Evolutionary conservation across 1,140 invertebrate species (phyloP), one percentile per base, ranked within the genome.

Genomic region (Oryzaephilus surinamensis): DNA sequence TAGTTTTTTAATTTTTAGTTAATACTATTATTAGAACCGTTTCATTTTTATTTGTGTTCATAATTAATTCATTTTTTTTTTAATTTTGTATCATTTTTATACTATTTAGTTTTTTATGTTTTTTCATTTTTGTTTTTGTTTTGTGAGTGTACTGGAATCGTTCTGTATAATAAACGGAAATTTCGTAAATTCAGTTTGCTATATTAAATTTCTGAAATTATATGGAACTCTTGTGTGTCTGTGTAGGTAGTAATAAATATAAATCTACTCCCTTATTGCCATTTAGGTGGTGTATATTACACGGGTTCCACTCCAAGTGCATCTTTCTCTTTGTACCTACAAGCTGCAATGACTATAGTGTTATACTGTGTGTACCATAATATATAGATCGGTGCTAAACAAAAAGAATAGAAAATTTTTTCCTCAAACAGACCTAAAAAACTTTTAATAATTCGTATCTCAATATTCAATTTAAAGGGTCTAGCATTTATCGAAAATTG

Each of bases 261-360:
- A 6, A 14, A 34, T 18, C 10, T 19, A n/a, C n/a, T n/a, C n/a
- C n/a, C n/a, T n/a, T n/a, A n/a, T n/a, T n/a, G n/a, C 33, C 43
- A 36, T 41, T 30, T 33, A 48, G 48, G 45, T 41, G 46, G 36
- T 34, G 45, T 37, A n/a, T n/a, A n/a, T 51, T 51, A 46, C 32
- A 34, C 42, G 35, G 39, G 38, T 32, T 45, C 45, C 21, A 32
- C 48, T 30, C 34, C 38, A 38, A 48, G 41, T 44, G 38, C 40
- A 37, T 29, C 37, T 43, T 36, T 42, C 19, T 46, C 21, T 38
- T 26, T 26, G 34, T 29, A 28, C 31, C 44, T 50, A 32, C 47
- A 50, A 43, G 47, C 47, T 37, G 38, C 44, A 34, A 46, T 50
- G 47, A 45, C 44, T 42, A 38, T 50, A 35, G 19, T 50, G 19